Base-by-base conservation (phyloP, 2,113 vertebrate species). In the Pteruthius melanotis region DNA sequence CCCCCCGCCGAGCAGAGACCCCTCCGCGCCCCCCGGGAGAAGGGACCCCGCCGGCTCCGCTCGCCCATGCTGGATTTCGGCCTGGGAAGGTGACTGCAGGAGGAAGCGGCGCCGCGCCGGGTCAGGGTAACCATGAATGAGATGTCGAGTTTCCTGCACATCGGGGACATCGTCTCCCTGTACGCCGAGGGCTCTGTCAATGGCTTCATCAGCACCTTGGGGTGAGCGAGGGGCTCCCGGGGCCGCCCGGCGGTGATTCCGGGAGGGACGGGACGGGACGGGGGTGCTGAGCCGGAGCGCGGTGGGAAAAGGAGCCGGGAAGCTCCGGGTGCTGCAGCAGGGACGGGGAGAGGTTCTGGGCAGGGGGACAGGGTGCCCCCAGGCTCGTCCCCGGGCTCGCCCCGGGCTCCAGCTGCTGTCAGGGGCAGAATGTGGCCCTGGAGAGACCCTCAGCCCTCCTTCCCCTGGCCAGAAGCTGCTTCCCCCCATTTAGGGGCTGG, bases 101-200 rank as follows among this genome's bases (percentile, higher is more conserved):
- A 57, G 87, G 64, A 53, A 68, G 33, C 77, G 89, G 52, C 53
- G 31, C 60, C 8, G 75, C 68, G 63, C 63, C 72, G 84, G 54
- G 20, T 45, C 59, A 49, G 28, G 26, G 89, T 77, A 90, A 90
- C 82, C 96, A 98, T 98, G 99, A 99, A 98, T 87, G 99, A 99
- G 96, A 99, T 99, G 99, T 99, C 99, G 89, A 99, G 99, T 97
- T 99, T 99, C 97, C 97, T 99, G 52, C 99, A 99, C 97, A 98
- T 99, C 66, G 99, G 99, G 97, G 99, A 99, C 97, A 99, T 99
- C 94, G 99, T 99, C 91, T 99, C 99, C 97, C 98, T 99, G 64
- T 99, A 99, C 74, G 99, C 99, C 56, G 99, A 99, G 96, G 99
- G 99, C 63, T 99, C 99, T 22, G 99, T 99, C 97, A 99, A 98